Percentiles rank a stretch among this genome's conserved stretches.
phyloP scores from a whole-genome alignment of 1,140 invertebrate genomes.

The Lutraria rhynchaena region DNA sequence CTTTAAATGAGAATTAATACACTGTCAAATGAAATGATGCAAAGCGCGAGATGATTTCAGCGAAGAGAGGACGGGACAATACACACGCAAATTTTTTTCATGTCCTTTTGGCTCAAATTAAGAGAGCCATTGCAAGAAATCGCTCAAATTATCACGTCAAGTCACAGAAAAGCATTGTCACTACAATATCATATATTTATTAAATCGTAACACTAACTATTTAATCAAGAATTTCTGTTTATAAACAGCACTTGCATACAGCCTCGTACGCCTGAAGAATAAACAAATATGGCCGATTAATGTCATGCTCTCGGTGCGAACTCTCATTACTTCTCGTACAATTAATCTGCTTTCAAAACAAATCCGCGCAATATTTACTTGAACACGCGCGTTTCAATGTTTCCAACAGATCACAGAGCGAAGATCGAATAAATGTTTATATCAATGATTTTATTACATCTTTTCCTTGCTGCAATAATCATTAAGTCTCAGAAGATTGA shows the following conservation, averaged over 20 bases:
- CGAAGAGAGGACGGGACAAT: background rate
- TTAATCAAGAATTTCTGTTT: background rate
- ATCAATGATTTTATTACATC: too few relatives aligned
- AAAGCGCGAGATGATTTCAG: background rate
- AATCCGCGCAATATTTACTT: too few relatives aligned
- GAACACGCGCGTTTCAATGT: too few relatives aligned
- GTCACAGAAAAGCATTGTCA: constrained; percentile 30
- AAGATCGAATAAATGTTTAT: too few relatives aligned
- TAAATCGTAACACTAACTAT: background rate
- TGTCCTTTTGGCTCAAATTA: constrained; percentile 38
- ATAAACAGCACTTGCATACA: constrained; percentile 31
- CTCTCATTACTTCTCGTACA: background rate
- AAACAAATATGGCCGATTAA: constrained; percentile 60
- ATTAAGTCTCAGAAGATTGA: too few relatives aligned
- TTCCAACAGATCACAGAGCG: too few relatives aligned
- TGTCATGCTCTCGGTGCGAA: constrained; percentile 52
- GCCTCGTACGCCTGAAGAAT: constrained; percentile 45
- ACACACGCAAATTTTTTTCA: constrained; percentile 15
- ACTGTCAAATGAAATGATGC: background rate
- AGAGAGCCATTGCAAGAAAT: background rate
- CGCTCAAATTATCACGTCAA: constrained; percentile 24
- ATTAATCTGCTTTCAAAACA: constrained; percentile 1
- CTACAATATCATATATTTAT: background rate
- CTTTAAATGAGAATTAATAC: background rate
- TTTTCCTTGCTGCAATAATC: too few relatives aligned